These are phyloP conservation scores for Cyprinodon diabolis DNA, from an alignment of 2,797 vertebrate species.

Conservation along the genomic window DNA sequence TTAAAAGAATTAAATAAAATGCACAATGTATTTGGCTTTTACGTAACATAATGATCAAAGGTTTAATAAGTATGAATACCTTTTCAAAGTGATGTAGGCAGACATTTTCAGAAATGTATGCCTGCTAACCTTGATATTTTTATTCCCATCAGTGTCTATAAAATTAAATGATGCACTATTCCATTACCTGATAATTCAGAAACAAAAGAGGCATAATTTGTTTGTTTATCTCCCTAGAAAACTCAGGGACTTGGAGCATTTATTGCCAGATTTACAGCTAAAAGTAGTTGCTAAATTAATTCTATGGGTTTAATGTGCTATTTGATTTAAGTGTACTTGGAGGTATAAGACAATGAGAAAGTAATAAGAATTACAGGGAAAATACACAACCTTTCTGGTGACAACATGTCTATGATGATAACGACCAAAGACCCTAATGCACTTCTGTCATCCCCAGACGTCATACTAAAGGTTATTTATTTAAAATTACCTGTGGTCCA, in stretches of 20 bases:
- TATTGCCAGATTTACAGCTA: not conserved
- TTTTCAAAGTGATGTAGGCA: slow-evolving; percentile 5
- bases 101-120: slow-evolving; percentile 30
- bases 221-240: slow-evolving; percentile 33
- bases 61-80: too few species aligned
- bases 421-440: not conserved
- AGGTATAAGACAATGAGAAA: slow-evolving; percentile 1
- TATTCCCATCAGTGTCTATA: slow-evolving; percentile 26
- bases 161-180: slow-evolving; percentile 44
- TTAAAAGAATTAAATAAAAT: too few species aligned
- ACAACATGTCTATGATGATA: slow-evolving; percentile 4
- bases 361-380: slow-evolving; percentile 1
- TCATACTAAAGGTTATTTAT: slow-evolving; percentile 18
- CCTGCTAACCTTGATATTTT: slow-evolving; percentile 43
- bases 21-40: too few species aligned
- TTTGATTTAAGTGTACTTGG: not conserved
- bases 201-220: slow-evolving; percentile 45
- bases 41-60: too few species aligned
- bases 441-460: not conserved
- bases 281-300: slow-evolving; percentile 3
- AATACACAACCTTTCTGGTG: not conserved
- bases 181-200: slow-evolving; percentile 27
- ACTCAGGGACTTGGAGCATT: slow-evolving; percentile 5
- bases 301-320: not conserved
- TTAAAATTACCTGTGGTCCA: slow-evolving; percentile 28